These are phyloP conservation scores for Graphium colonna DNA, from an alignment of 2,888 invertebrate genomes.

Conservation along the genomic window DNA sequence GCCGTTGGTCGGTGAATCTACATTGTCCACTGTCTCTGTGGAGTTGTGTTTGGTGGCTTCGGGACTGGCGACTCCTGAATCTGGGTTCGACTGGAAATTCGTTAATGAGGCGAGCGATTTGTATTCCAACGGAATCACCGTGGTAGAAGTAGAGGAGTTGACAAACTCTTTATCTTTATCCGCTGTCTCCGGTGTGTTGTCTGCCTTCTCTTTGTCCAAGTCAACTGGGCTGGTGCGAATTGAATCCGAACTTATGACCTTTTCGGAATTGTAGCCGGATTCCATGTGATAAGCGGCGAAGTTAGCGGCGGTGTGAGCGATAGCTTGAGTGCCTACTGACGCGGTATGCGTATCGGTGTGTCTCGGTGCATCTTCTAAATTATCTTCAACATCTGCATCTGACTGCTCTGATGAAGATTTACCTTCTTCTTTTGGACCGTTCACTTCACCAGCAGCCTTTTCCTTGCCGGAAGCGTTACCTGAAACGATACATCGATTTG, in stretches of 20 bases:
- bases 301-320: constrained; percentile 67
- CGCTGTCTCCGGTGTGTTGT: constrained; percentile 76
- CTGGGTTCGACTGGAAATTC: constrained; percentile 65
- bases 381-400: constrained; percentile 91
- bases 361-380: constrained; percentile 80
- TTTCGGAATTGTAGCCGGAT: constrained; percentile 83
- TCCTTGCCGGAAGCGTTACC: constrained; percentile 63
- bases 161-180: constrained; percentile 79
- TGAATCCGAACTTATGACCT: constrained; percentile 68
- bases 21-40: constrained; percentile 72
- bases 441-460: constrained; percentile 45
- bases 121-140: constrained; percentile 58
- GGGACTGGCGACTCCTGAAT: constrained; percentile 79
- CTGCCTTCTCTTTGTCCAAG: constrained; percentile 76
- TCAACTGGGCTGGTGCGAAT: constrained; percentile 71
- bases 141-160: constrained; percentile 57
- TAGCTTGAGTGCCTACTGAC: constrained; percentile 48
- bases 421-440: constrained; percentile 60
- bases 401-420: constrained; percentile 84
- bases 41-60: constrained; percentile 79
- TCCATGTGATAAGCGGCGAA: constrained; percentile 79
- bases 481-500: constrained; percentile 37
- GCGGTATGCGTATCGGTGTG: constrained; percentile 47
- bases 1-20: constrained; percentile 65
- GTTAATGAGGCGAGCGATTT: constrained; percentile 64